A percentile compares a stretch with the other conserved stretches of the same genome.
Evolutionary conservation across 2,113 vertebrate species (phyloP).

Genomic region (Chaetodon trifascialis): DNA sequence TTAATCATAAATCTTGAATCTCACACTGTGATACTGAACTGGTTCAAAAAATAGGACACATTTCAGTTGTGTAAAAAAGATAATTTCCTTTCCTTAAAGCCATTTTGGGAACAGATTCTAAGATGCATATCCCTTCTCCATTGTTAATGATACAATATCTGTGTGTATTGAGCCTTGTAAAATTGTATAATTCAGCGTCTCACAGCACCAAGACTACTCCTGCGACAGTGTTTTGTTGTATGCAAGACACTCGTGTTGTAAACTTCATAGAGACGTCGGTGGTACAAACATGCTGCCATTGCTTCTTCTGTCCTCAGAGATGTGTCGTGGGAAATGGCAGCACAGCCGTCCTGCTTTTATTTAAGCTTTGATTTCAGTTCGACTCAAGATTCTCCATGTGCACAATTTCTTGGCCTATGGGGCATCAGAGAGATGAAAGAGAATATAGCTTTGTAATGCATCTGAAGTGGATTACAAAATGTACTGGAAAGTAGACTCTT

Average conservation of each 20-base stretch:
- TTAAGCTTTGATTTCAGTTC: constrained; percentile 33
- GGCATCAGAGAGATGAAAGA: constrained; percentile 52
- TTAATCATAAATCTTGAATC: constrained; percentile 30
- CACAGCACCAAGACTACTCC: background rate
- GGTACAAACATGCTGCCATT: background rate
- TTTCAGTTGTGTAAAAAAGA: background rate
- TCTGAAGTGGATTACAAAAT: constrained; percentile 66
- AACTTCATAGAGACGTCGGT: constrained; percentile 32
- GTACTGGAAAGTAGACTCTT: constrained; percentile 26
- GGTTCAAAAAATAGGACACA: constrained; percentile 8
- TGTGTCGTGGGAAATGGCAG: constrained; percentile 2
- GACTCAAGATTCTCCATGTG: constrained; percentile 13
- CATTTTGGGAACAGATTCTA: constrained; percentile 10
- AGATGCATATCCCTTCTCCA: background rate
- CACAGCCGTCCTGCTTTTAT: constrained; percentile 17
- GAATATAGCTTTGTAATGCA: constrained; percentile 42
- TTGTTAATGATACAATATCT: constrained; percentile 45
- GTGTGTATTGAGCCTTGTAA: constrained; percentile 40
- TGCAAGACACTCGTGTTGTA: constrained; percentile 12
- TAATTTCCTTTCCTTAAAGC: background rate
- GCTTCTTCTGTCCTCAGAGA: constrained; percentile 21
- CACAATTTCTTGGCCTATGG: constrained; percentile 23
- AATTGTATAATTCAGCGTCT: constrained; percentile 6
- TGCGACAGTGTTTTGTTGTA: constrained; percentile 1
- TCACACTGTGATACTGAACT: background rate